Evolutionary conservation across 64 coral and sea anemone genomes (phyloP), one percentile per base, ranked within the genome.

Genomic region (Porites lutea): DNA sequence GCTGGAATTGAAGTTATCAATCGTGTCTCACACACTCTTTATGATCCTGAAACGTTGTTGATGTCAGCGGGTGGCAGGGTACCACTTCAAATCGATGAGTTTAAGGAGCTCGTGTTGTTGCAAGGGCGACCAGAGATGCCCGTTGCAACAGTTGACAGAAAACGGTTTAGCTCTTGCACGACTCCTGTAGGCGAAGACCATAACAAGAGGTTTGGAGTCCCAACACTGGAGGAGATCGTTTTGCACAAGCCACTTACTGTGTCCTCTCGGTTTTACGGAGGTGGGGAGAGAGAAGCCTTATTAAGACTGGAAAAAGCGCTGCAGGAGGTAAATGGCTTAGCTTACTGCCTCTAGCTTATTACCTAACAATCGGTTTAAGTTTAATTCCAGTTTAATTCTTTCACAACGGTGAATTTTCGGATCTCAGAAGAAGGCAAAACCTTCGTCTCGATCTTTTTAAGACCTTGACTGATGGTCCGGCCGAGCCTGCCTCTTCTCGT

Each of bases 201-300:
- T 74, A 57, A 86, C 13, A 8, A 48, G 7, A 54, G n/a, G 6
- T 92, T 86, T 74, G 90, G 79, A 2, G 70, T 92, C 6, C 79
- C 90, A 22, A 27, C 48, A 9, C 20, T 53, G 18, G 69, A 80
- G 8, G 54, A 73, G n/a, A 47, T 91, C 19, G 64, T 78, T 53
- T 43, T 77, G 27, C 65, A 74, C 60, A 74, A 84, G 22, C n/a
- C 54, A 65, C 19, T 10, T 62, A 6, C 37, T 11, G 22, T 13
- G 12, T 27, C 9, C 21, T 74, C 81, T 12, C 37, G 54, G 27
- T 92, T 74, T 4, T 84, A 84, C 8, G 52, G 50, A 75, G 90
- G 90, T 43, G 90, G 90, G 4, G 90, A 92, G 67, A n/a, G 46
- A 13, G 90, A 92, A 54, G 90, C 68, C 27, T 82, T 92, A 44